These are phyloP conservation scores for Cyprinodon variegatus DNA, from an alignment of 2,113 vertebrate species.

Conservation along the genomic window DNA sequence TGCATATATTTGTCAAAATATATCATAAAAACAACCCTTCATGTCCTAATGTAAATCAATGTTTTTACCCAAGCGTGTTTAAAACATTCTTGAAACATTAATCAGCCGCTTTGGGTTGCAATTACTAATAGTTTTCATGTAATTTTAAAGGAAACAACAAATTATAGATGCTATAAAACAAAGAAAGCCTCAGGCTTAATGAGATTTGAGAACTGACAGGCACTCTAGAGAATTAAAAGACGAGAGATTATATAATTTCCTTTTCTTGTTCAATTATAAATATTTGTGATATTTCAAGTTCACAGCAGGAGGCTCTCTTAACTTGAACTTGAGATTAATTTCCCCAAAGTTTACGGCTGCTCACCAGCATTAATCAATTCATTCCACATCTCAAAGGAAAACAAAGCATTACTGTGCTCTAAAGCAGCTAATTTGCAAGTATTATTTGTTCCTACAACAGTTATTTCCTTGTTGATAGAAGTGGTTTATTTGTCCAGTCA, in stretches of 20 bases:
- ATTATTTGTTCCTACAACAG: conserved; percentile 6
- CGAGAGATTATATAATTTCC: conserved; percentile 13
- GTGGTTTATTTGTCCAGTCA: conserved; percentile 23
- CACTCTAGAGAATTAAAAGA: conserved; percentile 32
- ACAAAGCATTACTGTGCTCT: conserved; percentile 6
- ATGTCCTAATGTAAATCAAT: conserved; percentile 1
- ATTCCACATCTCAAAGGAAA: conserved; percentile 17
- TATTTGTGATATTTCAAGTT: conserved; percentile 32
- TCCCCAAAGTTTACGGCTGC: conserved; percentile 7
- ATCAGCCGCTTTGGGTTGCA: conserved; percentile 19
- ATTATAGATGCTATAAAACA: conserved; percentile 31
- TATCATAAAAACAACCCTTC: conserved; percentile 24
- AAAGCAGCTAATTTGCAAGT: conserved; percentile 17
- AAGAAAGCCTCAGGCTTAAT: conserved; percentile 47
- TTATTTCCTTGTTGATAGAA: conserved; percentile 20
- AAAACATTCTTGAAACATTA: conserved; percentile 10
- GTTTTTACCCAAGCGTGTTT: conserved; percentile 11
- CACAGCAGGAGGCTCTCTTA: conserved; percentile 20
- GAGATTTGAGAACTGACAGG: conserved; percentile 43
- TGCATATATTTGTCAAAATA: conserved; percentile 41
- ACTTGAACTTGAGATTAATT: conserved; percentile 14
- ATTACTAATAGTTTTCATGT: conserved; percentile 26
- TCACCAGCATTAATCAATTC: conserved; percentile 31
- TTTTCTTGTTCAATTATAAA: conserved; percentile 20
- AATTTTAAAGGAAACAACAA: conserved; percentile 37